Base-by-base conservation (phyloP, 2,113 vertebrate genomes). In the Pelusios castaneus region DNA sequence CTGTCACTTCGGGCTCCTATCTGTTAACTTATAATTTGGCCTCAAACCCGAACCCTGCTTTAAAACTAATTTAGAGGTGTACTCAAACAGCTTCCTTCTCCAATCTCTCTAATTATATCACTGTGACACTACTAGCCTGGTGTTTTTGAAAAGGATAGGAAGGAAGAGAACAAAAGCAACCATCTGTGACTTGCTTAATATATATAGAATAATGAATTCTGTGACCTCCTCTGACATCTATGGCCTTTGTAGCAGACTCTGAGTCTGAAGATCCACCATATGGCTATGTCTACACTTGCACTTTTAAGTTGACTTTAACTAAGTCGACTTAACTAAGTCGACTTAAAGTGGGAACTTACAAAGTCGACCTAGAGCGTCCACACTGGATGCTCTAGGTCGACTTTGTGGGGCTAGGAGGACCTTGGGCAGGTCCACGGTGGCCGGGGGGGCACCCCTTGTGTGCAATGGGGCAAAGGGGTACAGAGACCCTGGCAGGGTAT, bases 111-210 rank as follows among this genome's bases (percentile, higher is more conserved):
- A 60, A 60, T 47, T 70, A 2, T 70, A 13, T 83, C 80, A 29
- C 14, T 7, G 17, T n/a, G 63, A 67, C 2, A 0, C 47, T 56
- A 2, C 21, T 79, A 80, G 85, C 67, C 16, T 45, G 11, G 0
- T 67, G 0, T 27, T 5, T 88, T 95, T 93, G 47, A 84, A 29
- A 83, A 94, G 88, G 34, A 43, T 43, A 91, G 56, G 17, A 49
- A 73, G 90, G 67, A 67, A 29, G 85, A 89, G 34, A 80, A 21
- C 34, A 45, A 84, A 52, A 84, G 79, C 45, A 0, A 1, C 55
- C 82, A 84, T 85, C 89, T 88, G 14, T 80, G 96, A 87, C 80
- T 86, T 73, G 34, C 63, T 93, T 91, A 80, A 85, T 91, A 92
- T 89, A 58, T 94, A 5, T 73, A 25, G 24, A 85, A 45, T 91